Conservation (phyloP, 2,113 vertebrate genomes). For the Syngnathoides biaculeatus region DNA sequence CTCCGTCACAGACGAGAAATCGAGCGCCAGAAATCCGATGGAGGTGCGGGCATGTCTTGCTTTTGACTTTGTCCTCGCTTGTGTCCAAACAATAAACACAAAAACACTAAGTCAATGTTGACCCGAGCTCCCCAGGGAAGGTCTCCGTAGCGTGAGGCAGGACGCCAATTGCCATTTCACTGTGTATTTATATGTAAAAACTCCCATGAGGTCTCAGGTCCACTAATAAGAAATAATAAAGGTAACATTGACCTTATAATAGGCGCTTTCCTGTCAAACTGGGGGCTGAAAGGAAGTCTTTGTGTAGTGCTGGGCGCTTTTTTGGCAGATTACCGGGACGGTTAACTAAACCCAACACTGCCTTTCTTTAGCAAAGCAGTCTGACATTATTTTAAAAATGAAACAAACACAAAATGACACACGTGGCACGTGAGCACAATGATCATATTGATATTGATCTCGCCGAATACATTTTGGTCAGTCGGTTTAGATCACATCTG, state of each 20-base stretch:
- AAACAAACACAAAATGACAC: conserved; percentile 19
- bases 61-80: conserved; percentile 21
- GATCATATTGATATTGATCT: conserved; percentile 12
- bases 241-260: conserved; percentile 56
- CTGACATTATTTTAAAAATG: conserved; percentile 10
- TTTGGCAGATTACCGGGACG: conserved; percentile 26
- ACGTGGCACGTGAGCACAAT: conserved; percentile 1
- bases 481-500: conserved; percentile 9
- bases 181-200: conserved; percentile 58
- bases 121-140: conserved; percentile 35
- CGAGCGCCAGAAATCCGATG: conserved; percentile 17
- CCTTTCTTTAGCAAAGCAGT: conserved; percentile 21
- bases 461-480: conserved; percentile 1
- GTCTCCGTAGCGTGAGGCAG: conserved; percentile 15
- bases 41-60: neutral
- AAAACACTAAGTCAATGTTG: conserved; percentile 40
- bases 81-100: conserved; percentile 53
- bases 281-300: conserved; percentile 47
- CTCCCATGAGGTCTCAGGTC: conserved; percentile 45
- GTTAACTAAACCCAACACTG: conserved; percentile 45
- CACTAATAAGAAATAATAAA: conserved; percentile 63
- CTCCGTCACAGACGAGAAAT: conserved; percentile 34
- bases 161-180: conserved; percentile 26
- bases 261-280: conserved; percentile 57
- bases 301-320: conserved; percentile 35